phyloP scores from a whole-genome alignment of 2,888 invertebrate species.

The Arrhopalites spinosus region DNA sequence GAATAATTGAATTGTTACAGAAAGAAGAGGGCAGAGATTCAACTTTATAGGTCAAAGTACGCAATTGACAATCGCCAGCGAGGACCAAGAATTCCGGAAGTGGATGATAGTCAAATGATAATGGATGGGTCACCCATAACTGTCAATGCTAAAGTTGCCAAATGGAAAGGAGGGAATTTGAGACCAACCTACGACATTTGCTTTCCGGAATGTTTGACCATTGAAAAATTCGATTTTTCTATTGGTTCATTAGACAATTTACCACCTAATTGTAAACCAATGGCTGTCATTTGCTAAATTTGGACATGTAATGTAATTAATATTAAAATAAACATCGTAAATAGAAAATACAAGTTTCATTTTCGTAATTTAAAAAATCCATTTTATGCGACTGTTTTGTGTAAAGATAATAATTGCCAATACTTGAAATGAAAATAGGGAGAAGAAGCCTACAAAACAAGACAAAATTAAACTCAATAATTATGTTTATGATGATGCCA shows the following conservation, averaged over 20 bases:
- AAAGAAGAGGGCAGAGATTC: neutral
- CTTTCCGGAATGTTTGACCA: neutral
- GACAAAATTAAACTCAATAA: too few species aligned
- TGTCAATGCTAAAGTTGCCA: neutral
- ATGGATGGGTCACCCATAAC: conserved; percentile 4
- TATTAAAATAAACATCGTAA: too few species aligned
- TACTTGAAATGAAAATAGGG: too few species aligned
- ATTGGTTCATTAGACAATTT: conserved; percentile 5
- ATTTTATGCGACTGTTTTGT: too few species aligned
- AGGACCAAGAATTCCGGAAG: conserved; percentile 1
- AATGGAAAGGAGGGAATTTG: conserved; percentile 19
- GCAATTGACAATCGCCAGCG: conserved; percentile 14
- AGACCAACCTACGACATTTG: conserved; percentile 2
- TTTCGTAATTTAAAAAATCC: too few species aligned
- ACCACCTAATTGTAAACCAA: neutral
- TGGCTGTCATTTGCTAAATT: conserved; percentile 15
- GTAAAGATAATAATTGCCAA: too few species aligned
- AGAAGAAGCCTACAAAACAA: too few species aligned
- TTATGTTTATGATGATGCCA: too few species aligned
- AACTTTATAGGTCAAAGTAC: conserved; percentile 8
- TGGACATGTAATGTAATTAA: too few species aligned
- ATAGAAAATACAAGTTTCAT: too few species aligned
- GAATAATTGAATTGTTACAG: neutral
- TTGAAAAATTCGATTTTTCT: conserved; percentile 18
- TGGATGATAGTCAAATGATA: neutral